Evolutionary conservation across 2,113 vertebrate species (phyloP), one percentile per base, ranked within the genome.

Genomic region (Miniopterus natalensis): DNA sequence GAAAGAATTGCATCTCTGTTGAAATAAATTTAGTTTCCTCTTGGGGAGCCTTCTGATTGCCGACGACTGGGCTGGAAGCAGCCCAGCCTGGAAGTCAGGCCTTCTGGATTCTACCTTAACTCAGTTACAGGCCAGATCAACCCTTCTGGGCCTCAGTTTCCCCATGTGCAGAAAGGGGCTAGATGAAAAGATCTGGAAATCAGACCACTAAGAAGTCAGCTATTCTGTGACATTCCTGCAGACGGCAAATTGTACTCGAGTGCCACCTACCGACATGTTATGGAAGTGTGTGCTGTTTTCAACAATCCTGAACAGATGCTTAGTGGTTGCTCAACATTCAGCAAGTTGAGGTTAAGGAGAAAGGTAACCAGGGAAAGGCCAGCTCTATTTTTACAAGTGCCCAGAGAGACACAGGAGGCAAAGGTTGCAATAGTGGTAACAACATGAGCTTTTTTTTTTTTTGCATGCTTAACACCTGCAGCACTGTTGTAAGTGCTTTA

Each of bases 391-490:
- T 78, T 4, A 36, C 4, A 27, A 6, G 73, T 14, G 31, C 12
- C 49, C 84, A 14, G 4, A 1, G 49, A 36, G 70, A 23, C 40
- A 10, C 29, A 36, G 51, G 61, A 66, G 71, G 40, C 4, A 27
- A 12, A 61, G 21, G 18, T 0, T 0, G 5, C 0, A 5, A n/a
- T 0, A 2, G 27, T 25, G 61, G 14, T 14, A 13, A 29, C 61
- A 29, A 63, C 61, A 61, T 15, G 21, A 20, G 25, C 25, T 29
- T 29, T 61, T 61, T 9, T 29, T 5, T 49, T 49, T 51, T 51
- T 51, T 51, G 18, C 0, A 0, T 5, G 20, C 0, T 20, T 1
- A 4, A 5, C 71, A 47, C 0, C 0, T 0, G 47, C 47, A 18
- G 81, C 68, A 18, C 29, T 6, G 53, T 45, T 55, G 51, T 3